A percentile compares a stretch with the other conserved stretches of the same genome.
Evolutionary conservation across 2,113 vertebrate genomes (phyloP).

Genomic region (Pyxicephalus adspersus): DNA sequence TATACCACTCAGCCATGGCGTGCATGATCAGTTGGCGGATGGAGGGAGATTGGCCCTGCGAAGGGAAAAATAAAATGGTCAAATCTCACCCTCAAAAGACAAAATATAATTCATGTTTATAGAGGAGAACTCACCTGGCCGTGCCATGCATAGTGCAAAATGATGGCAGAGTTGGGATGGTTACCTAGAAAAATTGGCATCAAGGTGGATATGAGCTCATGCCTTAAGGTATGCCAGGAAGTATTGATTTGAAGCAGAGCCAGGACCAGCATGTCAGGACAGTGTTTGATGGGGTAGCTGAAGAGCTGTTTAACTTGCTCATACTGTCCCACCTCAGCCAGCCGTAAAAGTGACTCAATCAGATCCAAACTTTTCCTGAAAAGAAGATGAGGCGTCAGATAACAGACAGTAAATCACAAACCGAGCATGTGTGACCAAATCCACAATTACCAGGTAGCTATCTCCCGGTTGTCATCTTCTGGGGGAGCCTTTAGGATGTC

Average conservation of each 20-base stretch:
- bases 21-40: slow-evolving; percentile 99
- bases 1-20: slow-evolving; percentile 99
- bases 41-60: slow-evolving; percentile 95
- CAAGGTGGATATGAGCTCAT: slow-evolving; percentile 97
- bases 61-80: background rate
- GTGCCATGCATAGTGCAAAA: slow-evolving; percentile 99
- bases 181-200: slow-evolving; percentile 99
- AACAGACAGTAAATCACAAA: background rate
- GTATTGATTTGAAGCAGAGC: slow-evolving; percentile 95
- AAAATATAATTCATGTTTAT: background rate
- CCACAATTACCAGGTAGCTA: slow-evolving; percentile 90
- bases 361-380: slow-evolving; percentile 98
- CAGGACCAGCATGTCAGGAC: slow-evolving; percentile 97
- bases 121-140: slow-evolving; percentile 82
- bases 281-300: slow-evolving; percentile 98
- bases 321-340: slow-evolving; percentile 96
- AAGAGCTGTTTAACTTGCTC: slow-evolving; percentile 99
- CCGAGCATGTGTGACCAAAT: too few species aligned
- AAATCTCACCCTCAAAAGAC: background rate
- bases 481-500: slow-evolving; percentile 98
- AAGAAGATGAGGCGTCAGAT: background rate
- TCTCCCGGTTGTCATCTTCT: slow-evolving; percentile 98
- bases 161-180: slow-evolving; percentile 98
- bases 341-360: slow-evolving; percentile 90
- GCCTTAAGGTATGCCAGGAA: slow-evolving; percentile 95